Base-by-base conservation (phyloP, 2,888 invertebrate genomes). In the Pemphredon lugubris region DNA sequence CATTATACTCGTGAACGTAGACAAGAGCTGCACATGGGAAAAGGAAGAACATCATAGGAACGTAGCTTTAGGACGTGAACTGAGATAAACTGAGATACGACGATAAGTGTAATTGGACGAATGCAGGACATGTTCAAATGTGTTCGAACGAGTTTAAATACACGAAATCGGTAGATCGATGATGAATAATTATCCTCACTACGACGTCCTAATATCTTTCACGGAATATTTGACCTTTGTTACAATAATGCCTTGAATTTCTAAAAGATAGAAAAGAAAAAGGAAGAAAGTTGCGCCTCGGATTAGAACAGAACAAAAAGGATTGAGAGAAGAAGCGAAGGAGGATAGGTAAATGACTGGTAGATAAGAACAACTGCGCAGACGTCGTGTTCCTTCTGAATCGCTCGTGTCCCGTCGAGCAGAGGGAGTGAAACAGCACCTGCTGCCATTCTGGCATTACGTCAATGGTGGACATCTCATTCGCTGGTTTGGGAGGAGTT, bases 381-480 rank as follows among this genome's bases (percentile, higher is more conserved):
- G 74, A 66, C 75, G 74, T 60, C 18, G 39, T 45, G 13, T 26
- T 53, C 42, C 48, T 26, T 37, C 26, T 26, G 34, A 69, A 68
- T 47, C 39, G 42, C 72, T 80, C 21, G 44, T 14, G 23, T 37
- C 39, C 73, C 79, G 76, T 48, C 58, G 39, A 30, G 42, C 53
- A 61, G 74, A 51, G 70, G 69, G 76, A 77, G 76, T 77, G 81
- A 80, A 81, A 75, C 77, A 77, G 72, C 80, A 71, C 68, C 73
- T 75, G 72, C 87, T 86, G 86, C 86, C 83, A 86, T 85, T 85
- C 84, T 86, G 86, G 84, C 84, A 84, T 86, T 87, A 86, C 87
- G 87, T 87, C 87, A 87, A 85, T 86, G 83, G 83, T 85, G 80
- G 84, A 84, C 76, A 76, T 84, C 78, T 83, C 75, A 81, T 79